phyloP scores from a whole-genome alignment of 1,140 invertebrate species.

The Apocrypta bakeri region DNA sequence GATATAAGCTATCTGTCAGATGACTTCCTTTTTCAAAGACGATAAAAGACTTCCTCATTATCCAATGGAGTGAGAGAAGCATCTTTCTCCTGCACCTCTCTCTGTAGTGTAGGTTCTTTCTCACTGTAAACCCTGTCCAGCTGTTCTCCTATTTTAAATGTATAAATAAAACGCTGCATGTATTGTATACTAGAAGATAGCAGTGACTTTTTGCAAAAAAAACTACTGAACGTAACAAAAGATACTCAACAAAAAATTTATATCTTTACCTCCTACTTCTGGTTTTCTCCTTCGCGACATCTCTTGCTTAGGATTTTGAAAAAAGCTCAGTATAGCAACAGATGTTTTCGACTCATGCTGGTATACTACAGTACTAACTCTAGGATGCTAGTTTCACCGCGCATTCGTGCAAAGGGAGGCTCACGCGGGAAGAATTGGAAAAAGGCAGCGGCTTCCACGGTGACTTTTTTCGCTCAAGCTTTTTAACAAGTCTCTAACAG shows the following conservation, averaged over 20 bases:
- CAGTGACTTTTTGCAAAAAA: not conserved
- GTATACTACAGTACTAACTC: too few species aligned
- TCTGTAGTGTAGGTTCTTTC: not conserved
- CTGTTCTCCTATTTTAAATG: not conserved
- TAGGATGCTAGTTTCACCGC: not conserved
- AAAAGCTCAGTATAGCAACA: not conserved
- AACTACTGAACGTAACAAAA: too few species aligned
- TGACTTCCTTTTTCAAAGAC: slow-evolving; percentile 51
- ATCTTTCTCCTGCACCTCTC: slow-evolving; percentile 38
- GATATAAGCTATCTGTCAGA: slow-evolving; percentile 37
- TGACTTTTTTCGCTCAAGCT: slow-evolving; percentile 41
- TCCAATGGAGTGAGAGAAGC: slow-evolving; percentile 33
- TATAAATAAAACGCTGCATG: slow-evolving; percentile 44
- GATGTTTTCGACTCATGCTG: not conserved
- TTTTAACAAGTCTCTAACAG: slow-evolving; percentile 60
- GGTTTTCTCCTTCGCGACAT: too few species aligned
- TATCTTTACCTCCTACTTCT: too few species aligned
- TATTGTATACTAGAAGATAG: not conserved
- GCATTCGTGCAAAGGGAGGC: not conserved
- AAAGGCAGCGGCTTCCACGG: slow-evolving; percentile 29
- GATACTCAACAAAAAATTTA: too few species aligned
- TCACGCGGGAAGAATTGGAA: slow-evolving; percentile 35
- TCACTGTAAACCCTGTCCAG: not conserved
- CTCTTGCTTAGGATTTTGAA: too few species aligned
- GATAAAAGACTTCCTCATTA: slow-evolving; percentile 53